A percentile compares a stretch with the other conserved stretches of the same genome.
Conservation (phyloP, 2,888 invertebrate genomes). For the Scrobipalpa costella region DNA sequence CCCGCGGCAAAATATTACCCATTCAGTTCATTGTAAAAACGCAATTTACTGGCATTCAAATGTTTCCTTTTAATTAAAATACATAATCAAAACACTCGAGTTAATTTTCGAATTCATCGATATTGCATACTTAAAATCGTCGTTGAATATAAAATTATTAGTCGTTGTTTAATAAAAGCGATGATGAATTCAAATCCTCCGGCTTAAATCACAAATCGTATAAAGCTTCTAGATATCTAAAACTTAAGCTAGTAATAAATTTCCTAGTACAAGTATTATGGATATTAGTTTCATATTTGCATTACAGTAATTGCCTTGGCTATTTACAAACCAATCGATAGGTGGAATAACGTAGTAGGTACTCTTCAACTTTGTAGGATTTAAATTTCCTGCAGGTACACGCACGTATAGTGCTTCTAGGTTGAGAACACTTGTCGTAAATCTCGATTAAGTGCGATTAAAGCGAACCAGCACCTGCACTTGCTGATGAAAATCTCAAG, state of each 20-base stretch:
- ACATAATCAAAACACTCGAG: slow-evolving; percentile 12
- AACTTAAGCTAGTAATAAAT: slow-evolving; percentile 11
- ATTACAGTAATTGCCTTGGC: not conserved
- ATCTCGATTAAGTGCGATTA: not conserved
- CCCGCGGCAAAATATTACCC: slow-evolving; percentile 23
- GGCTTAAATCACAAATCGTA: not conserved
- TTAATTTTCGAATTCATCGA: slow-evolving; percentile 4
- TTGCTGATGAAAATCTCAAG: not conserved
- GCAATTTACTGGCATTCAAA: slow-evolving; percentile 20
- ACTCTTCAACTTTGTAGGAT: slow-evolving; percentile 14
- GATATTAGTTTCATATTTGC: slow-evolving; percentile 14
- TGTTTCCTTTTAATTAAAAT: slow-evolving; percentile 22
- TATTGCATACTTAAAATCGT: slow-evolving; percentile 10
- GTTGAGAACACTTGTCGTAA: not conserved
- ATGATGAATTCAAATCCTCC: not conserved
- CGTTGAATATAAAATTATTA: not conserved
- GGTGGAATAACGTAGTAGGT: not conserved
- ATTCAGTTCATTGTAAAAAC: slow-evolving; percentile 22
- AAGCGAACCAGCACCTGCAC: not conserved
- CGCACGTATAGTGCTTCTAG: not conserved
- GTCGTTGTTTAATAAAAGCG: not conserved
- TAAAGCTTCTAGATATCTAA: slow-evolving; percentile 7
- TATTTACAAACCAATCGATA: slow-evolving; percentile 10
- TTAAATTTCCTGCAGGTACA: not conserved
- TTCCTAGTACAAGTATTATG: slow-evolving; percentile 11